Evolutionary conservation across 2,113 vertebrate genomes (phyloP).

Genomic region (Rhombomys opimus): DNA sequence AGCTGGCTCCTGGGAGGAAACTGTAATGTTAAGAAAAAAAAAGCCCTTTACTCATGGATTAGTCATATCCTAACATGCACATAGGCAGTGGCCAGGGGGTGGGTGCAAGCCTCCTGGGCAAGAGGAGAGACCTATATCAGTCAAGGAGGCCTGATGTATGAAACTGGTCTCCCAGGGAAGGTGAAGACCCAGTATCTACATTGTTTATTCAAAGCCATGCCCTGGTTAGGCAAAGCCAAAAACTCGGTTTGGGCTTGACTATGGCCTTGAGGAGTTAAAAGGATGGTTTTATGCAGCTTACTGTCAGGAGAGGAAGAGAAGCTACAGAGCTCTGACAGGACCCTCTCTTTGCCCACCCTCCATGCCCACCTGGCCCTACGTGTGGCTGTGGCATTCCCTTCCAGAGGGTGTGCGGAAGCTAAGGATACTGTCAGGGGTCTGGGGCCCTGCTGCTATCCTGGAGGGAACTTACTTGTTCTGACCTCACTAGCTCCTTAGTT

Average conservation of each 20-base stretch:
- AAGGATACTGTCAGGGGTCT: accelerated
- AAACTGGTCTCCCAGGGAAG: background rate
- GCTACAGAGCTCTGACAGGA: accelerated
- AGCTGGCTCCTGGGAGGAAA: background rate
- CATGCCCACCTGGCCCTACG: accelerated
- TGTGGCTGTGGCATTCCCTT: accelerated
- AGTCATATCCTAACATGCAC: background rate
- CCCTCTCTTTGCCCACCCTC: accelerated
- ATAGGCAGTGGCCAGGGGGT: too few species aligned
- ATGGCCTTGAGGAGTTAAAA: too few species aligned
- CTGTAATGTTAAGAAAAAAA: background rate
- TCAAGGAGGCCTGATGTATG: background rate
- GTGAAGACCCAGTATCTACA: background rate
- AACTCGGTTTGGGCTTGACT: background rate
- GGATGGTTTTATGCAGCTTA: too few species aligned
- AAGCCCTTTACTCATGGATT: background rate
- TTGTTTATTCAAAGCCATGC: background rate
- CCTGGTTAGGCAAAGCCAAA: background rate
- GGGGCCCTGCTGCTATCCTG: too few species aligned
- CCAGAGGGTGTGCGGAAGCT: too few species aligned
- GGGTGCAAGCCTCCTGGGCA: background rate
- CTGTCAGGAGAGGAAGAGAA: too few species aligned
- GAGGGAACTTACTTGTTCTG: background rate
- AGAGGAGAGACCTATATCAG: accelerated
- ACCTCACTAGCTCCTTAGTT: too few species aligned